A percentile compares a stretch with the other conserved stretches of the same genome.
phyloP scores from a whole-genome alignment of 2,888 invertebrate genomes.

The Thumatha senex region DNA sequence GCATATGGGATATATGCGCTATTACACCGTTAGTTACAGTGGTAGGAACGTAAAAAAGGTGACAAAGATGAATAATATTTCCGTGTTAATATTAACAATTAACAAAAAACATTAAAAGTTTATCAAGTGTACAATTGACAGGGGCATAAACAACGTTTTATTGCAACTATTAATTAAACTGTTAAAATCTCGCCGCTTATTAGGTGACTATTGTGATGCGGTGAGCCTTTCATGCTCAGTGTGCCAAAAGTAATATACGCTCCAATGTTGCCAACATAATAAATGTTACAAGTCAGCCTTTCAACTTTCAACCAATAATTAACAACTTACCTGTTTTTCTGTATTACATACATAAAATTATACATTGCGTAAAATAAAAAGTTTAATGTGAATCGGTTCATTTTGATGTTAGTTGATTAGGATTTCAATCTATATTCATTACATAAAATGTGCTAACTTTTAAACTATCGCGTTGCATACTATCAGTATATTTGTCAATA shows the following conservation, averaged over 20 bases:
- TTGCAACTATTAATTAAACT: conserved; percentile 35
- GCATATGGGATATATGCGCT: too few species aligned
- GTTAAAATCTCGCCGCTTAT: conserved; percentile 39
- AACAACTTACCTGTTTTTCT: conserved; percentile 31
- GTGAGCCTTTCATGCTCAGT: conserved; percentile 35
- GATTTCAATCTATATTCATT: too few species aligned
- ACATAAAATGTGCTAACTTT: too few species aligned
- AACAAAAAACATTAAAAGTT: conserved; percentile 37
- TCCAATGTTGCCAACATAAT: conserved; percentile 36
- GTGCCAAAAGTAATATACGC: conserved; percentile 38
- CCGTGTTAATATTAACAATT: conserved; percentile 17
- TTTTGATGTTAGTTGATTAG: too few species aligned
- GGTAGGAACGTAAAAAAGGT: background rate
- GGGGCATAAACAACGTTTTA: conserved; percentile 37
- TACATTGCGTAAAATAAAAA: too few species aligned
- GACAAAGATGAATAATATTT: background rate
- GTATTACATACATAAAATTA: conserved; percentile 4
- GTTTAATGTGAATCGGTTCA: too few species aligned
- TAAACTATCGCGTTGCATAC: too few species aligned
- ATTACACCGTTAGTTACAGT: too few species aligned
- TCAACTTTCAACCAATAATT: conserved; percentile 45
- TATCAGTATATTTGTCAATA: too few species aligned
- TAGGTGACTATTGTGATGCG: conserved; percentile 41
- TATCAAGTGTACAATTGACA: conserved; percentile 34
- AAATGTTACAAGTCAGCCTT: conserved; percentile 36